Percentiles rank a stretch among this genome's conserved stretches.
These are phyloP conservation scores for Embidobia sp. DNA, from an alignment of 2,888 invertebrate species.

Conservation along the genomic window DNA sequence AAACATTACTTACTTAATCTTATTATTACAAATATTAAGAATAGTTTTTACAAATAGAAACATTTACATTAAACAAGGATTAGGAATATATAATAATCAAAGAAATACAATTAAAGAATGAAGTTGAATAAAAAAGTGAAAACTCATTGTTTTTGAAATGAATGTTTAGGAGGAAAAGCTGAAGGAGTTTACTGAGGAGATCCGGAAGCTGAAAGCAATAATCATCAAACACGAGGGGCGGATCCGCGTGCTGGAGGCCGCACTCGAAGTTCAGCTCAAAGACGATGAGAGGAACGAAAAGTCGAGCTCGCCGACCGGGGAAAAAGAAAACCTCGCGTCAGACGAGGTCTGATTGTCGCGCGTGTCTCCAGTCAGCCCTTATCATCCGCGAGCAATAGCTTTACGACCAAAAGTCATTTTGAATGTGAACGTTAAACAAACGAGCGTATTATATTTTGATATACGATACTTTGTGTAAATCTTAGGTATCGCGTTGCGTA, in stretches of 20 bases:
- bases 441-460: conserved; percentile 80
- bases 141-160: too few species aligned
- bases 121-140: too few species aligned
- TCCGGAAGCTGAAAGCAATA: conserved; percentile 95
- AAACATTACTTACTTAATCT: too few species aligned
- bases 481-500: conserved; percentile 77
- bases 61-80: too few species aligned
- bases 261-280: conserved; percentile 81
- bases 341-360: conserved; percentile 78
- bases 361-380: conserved; percentile 31
- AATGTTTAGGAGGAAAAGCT: conserved; percentile 90
- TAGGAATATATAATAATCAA: too few species aligned
- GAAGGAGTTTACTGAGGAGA: conserved; percentile 93
- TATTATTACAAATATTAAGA: too few species aligned
- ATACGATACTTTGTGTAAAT: conserved; percentile 81
- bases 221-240: conserved; percentile 96
- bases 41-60: too few species aligned
- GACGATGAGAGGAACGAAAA: conserved; percentile 80
- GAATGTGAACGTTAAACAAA: conserved; percentile 73
- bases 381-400: conserved; percentile 71
- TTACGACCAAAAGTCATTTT: conserved; percentile 71
- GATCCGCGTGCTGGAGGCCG: conserved; percentile 89
- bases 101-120: too few species aligned
- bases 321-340: conserved; percentile 77
- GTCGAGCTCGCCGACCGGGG: conserved; percentile 72